phyloP scores from a whole-genome alignment of 2,797 vertebrate species.

The Chaenodraco wilsoni region DNA sequence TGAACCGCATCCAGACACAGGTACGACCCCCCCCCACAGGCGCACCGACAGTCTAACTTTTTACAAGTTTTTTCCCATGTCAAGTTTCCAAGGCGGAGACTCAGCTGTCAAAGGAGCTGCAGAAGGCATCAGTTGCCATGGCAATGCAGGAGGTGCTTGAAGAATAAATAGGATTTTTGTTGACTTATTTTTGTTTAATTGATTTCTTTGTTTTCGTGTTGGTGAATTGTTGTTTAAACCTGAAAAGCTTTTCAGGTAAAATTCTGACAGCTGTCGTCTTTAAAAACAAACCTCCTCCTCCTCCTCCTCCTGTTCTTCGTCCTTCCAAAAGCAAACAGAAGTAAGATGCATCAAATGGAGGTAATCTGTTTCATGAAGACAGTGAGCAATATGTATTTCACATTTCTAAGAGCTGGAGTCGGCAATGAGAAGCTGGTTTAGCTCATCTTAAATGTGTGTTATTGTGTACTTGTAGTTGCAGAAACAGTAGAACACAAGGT shows the following conservation, averaged over 20 bases:
- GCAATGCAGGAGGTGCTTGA: conserved; percentile 3
- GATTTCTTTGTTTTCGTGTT: not conserved
- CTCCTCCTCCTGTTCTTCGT: not conserved
- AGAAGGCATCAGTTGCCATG: conserved; percentile 14
- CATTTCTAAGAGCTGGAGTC: not conserved
- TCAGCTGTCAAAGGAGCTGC: not conserved
- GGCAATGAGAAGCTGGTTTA: not conserved
- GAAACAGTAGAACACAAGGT: not conserved
- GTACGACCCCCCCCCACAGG: conserved; percentile 72
- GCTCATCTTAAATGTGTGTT: not conserved
- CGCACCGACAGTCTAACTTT: not conserved
- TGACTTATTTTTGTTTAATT: not conserved
- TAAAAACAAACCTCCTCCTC: not conserved
- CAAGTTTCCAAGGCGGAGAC: not conserved
- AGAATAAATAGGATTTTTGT: not conserved
- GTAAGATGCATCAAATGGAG: not conserved
- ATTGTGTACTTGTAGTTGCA: not conserved
- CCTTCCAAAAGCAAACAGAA: not conserved
- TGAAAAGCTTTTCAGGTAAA: not conserved
- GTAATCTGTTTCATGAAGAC: not conserved
- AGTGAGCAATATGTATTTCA: not conserved
- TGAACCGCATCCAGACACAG: conserved; percentile 99
- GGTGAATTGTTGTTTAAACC: conserved; percentile 10
- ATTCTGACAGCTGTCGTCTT: not conserved
- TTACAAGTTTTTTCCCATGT: not conserved